Base-by-base conservation (phyloP, 2,888 invertebrate genomes). In the Catocala fraxini region DNA sequence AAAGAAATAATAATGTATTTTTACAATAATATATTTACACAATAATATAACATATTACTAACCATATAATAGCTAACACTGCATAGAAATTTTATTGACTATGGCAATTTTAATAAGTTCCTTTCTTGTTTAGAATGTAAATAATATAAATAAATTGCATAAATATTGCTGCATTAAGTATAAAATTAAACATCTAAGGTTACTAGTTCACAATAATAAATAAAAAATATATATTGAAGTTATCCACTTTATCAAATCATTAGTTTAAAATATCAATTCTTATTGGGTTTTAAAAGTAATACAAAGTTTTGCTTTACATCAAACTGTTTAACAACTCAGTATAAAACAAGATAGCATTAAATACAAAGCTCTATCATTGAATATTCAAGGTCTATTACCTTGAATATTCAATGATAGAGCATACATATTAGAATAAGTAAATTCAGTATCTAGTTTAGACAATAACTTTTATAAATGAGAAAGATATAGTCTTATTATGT, bases 331-430 rank as follows among this genome's bases (percentile, higher is more conserved):
- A 47, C 25, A 61, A 46, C 48, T 56, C 11, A 42, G 56, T 55
- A 65, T 12, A 62, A 59, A 34, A 65, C 41, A 51, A 56, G 46
- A 55, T 56, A 56, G 25, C 34, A 59, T 43, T 55, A 55, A 68
- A 51, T 48, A 51, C 10, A 57, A 13, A 69, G 54, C 45, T 15
- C 35, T 7, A 57, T 59, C 5, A 54, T 52, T 49, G 34, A 53
- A 57, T 54, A 63, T 52, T 54, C 56, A 62, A 66, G 57, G 47
- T 55, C n/a, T n/a, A n/a, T n/a, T n/a, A n/a, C n/a, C n/a, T 52
- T 49, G 34, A 53, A 57, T 54, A 63, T 52, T 54, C 56, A 62
- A 66, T 55, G 15, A 59, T 13, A 35, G 6, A 56, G 25, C 47
- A 46, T 25, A 56, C 49, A 52, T n/a, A 42, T 49, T 49, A 41